Conservation (phyloP, 2,797 vertebrate species). For the Poeciliopsis infans region DNA sequence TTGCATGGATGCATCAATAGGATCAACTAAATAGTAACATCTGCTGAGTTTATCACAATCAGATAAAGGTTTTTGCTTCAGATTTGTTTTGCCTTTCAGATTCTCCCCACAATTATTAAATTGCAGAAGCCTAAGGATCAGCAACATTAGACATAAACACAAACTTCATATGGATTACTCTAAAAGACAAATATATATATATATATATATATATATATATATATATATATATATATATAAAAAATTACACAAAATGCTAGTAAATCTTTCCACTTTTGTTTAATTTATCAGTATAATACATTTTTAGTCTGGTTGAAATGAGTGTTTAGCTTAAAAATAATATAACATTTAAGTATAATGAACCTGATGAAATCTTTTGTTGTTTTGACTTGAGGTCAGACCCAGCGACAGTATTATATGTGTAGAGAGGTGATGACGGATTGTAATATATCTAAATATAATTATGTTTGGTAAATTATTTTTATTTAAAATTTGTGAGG, state of each 20-base stretch:
- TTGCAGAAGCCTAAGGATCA: constrained; percentile 19
- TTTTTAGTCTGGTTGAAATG: neutral
- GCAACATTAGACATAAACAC: neutral
- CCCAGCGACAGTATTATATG: neutral
- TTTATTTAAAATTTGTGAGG: neutral
- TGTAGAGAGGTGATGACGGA: neutral
- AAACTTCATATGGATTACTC: neutral
- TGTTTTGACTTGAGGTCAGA: neutral
- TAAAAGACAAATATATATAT: neutral
- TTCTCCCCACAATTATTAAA: constrained; percentile 30
- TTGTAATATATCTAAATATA: neutral
- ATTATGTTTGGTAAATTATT: neutral
- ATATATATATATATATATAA: too few relatives aligned
- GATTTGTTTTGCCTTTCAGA: constrained; percentile 22
- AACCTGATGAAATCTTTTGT: neutral
- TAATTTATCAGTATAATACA: neutral
- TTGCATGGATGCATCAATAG: constrained; percentile 14
- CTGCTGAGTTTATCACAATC: constrained; percentile 29
- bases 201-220: too few relatives aligned
- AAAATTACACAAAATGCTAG: neutral
- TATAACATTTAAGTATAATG: neutral
- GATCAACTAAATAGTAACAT: constrained; percentile 49
- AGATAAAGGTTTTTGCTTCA: constrained; percentile 27
- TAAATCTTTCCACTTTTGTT: neutral
- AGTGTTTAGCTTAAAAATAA: neutral